These are phyloP conservation scores for Deilephila elpenor DNA, from an alignment of 2,888 invertebrate species.

Conservation along the genomic window DNA sequence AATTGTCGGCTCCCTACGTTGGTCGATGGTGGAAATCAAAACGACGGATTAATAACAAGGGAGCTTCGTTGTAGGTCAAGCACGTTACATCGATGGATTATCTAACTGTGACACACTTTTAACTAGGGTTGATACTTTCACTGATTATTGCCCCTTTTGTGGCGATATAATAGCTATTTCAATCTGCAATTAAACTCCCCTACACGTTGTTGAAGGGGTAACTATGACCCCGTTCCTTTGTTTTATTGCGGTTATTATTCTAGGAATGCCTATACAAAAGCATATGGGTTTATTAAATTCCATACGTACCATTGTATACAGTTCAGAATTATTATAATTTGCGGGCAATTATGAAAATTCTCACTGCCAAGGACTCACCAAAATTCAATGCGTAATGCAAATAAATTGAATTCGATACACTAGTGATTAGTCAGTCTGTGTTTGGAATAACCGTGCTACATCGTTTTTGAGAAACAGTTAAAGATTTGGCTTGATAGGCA, in stretches of 20 bases:
- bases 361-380: constrained; percentile 8
- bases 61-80: constrained; percentile 82
- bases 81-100: constrained; percentile 63
- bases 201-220: neutral
- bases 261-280: neutral
- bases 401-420: constrained; percentile 1
- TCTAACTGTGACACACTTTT: constrained; percentile 25
- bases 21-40: constrained; percentile 79
- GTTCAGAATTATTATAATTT: neutral
- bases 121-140: constrained; percentile 16
- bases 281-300: too few relatives aligned
- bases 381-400: neutral
- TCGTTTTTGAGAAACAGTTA: neutral
- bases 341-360: neutral
- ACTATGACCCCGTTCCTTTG: neutral
- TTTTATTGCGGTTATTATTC: constrained; percentile 16
- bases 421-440: neutral
- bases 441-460: neutral
- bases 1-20: constrained; percentile 82
- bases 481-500: neutral
- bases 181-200: neutral
- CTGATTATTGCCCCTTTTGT: constrained; percentile 9
- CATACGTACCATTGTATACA: too few relatives aligned
- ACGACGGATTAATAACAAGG: constrained; percentile 82
- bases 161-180: constrained; percentile 8